Evolutionary conservation across 2,113 vertebrate genomes (phyloP), one percentile per base, ranked within the genome.

Genomic region (Cyprinodon brontotheroides): DNA sequence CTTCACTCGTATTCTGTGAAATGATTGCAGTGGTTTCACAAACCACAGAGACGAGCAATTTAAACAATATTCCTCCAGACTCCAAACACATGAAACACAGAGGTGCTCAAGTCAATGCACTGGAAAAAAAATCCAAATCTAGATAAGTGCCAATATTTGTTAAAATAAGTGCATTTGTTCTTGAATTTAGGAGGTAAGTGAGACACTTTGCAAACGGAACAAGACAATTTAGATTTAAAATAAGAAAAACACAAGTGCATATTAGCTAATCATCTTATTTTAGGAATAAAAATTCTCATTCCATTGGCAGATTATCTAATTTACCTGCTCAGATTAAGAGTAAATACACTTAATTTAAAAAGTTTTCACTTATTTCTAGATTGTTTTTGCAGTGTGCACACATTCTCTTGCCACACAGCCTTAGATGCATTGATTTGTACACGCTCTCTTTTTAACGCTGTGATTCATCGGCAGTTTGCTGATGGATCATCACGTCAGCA

Each of bases 1-100:
- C 68, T 78, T 66, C n/a, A 66, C 36, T 63, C 29, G 29, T n/a
- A 66, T 59, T 13, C 68, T 71, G 48, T 60, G 72, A 83, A 79
- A 77, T 74, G 63, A 86, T 75, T 57, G 20, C 72, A 53, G 83
- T 6, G 75, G 83, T 88, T 83, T 72, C n/a, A 74, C 50, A 81
- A 85, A 87, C 80, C 86, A 73, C 86, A 70, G 61, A 63, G 65
- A 37, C 60, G 41, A 61, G 72, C 50, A 73, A 60, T 48, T 60
- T 73, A 45, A 81, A 60, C 41, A 69, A 40, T 45, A 47, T 48
- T 68, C 68, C 72, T 72, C 71, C 11, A 68, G 65, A 40, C 15
- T 17, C n/a, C 29, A 41, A 22, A 48, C 40, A 63, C 38, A 71
- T 66, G 4, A 75, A 9, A 72, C 3, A 67, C 37, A 65, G 48